A percentile compares a stretch with the other conserved stretches of the same genome.
phyloP scores from a whole-genome alignment of 2,797 vertebrate species.

The Coluber constrictor region DNA sequence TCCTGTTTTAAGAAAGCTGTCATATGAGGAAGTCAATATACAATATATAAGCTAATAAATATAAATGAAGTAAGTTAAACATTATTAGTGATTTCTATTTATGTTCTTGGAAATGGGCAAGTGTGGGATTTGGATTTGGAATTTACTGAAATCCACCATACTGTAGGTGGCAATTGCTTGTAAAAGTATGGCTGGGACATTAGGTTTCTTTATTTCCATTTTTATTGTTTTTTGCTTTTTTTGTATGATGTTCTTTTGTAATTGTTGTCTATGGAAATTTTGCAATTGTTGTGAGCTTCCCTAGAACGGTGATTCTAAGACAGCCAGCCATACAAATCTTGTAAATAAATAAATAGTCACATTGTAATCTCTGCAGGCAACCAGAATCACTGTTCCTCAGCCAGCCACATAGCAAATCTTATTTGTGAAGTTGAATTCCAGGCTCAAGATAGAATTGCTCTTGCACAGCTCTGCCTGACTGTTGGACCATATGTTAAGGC shows the following conservation, averaged over 20 bases:
- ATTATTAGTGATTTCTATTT: background rate
- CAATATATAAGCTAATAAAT: background rate
- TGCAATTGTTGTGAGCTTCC: background rate
- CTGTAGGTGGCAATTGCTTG: background rate
- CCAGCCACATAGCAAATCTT: background rate
- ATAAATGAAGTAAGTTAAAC: background rate
- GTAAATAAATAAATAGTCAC: background rate
- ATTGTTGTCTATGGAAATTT: background rate
- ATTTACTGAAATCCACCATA: background rate
- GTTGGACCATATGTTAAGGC: background rate
- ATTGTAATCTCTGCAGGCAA: background rate
- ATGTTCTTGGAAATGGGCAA: background rate
- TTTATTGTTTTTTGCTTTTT: background rate
- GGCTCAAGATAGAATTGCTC: background rate
- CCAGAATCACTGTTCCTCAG: background rate
- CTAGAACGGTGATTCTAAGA: background rate
- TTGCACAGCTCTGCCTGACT: background rate
- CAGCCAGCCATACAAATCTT: background rate
- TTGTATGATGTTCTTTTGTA: background rate
- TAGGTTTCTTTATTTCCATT: background rate
- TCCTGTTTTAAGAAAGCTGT: background rate
- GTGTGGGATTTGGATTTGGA: background rate
- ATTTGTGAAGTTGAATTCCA: background rate
- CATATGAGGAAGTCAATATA: background rate
- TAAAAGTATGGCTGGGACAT: background rate